Percentiles rank a stretch among this genome's conserved stretches.
Conservation (phyloP, 2,888 invertebrate genomes). For the Synergus laeviventris region DNA sequence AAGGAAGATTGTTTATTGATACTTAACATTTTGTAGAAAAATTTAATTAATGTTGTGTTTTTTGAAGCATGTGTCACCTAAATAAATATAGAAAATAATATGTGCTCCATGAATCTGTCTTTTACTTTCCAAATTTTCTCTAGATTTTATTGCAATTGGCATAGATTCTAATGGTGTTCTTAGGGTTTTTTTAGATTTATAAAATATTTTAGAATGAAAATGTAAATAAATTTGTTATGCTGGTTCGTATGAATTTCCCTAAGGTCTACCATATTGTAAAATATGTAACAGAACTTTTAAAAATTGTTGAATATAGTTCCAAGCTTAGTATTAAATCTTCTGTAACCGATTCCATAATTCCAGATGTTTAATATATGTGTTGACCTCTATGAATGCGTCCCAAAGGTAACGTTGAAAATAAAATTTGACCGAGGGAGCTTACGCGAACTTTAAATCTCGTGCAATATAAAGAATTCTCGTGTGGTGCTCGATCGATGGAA, state of each 20-base stretch:
- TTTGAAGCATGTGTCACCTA: not conserved
- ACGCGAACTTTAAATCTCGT: slow-evolving; percentile 25
- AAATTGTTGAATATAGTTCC: not conserved
- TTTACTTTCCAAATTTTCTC: too few species aligned
- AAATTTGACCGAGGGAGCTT: slow-evolving; percentile 47
- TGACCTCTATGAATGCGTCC: slow-evolving; percentile 46
- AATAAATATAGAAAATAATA: not conserved
- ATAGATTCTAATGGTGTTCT: too few species aligned
- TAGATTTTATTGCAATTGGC: too few species aligned
- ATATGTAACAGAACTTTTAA: not conserved
- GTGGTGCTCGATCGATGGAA: slow-evolving; percentile 19
- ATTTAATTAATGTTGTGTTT: not conserved
- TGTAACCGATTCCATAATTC: not conserved
- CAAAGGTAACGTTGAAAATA: slow-evolving; percentile 51
- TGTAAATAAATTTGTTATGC: not conserved
- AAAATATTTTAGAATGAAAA: too few species aligned
- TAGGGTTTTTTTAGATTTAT: too few species aligned
- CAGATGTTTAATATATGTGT: not conserved
- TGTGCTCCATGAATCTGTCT: too few species aligned
- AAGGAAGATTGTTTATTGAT: not conserved
- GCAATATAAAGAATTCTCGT: slow-evolving; percentile 29
- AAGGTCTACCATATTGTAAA: too few species aligned
- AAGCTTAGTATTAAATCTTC: not conserved
- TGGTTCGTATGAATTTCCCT: too few species aligned
- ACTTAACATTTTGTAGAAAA: not conserved